These are phyloP conservation scores for Ictidomys tridecemlineatus DNA, from an alignment of 2,113 vertebrate genomes.

Conservation along the genomic window DNA sequence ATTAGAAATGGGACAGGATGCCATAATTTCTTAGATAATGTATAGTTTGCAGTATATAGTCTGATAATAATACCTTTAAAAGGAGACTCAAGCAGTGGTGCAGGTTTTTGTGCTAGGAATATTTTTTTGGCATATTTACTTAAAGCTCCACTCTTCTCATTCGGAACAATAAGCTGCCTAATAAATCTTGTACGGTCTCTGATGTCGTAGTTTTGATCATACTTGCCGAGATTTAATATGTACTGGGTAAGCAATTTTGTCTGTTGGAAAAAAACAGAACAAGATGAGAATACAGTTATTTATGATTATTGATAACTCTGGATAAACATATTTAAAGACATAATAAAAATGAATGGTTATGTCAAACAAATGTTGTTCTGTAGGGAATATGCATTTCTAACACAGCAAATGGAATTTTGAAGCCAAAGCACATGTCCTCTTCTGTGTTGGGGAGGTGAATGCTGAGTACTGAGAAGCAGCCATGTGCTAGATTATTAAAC, in stretches of 20 bases:
- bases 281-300: conserved; percentile 92
- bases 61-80: conserved; percentile 95
- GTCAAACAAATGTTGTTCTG: conserved; percentile 94
- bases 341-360: conserved; percentile 98
- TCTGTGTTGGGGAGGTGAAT: conserved; percentile 91
- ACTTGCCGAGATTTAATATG: conserved; percentile 98
- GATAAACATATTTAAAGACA: conserved; percentile 96
- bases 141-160: conserved; percentile 96
- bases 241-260: conserved; percentile 99
- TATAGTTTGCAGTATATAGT: conserved; percentile 73
- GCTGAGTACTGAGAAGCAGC: conserved; percentile 92
- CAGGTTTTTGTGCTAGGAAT: conserved; percentile 97
- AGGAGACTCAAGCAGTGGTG: conserved; percentile 95
- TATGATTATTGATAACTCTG: conserved; percentile 99
- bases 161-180: conserved; percentile 98
- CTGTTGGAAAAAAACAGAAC: conserved; percentile 89
- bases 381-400: conserved; percentile 94
- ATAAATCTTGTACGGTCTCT: conserved; percentile 99
- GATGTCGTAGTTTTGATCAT: conserved; percentile 99
- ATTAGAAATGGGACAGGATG: conserved; percentile 71
- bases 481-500: conserved; percentile 96
- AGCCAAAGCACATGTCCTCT: conserved; percentile 93
- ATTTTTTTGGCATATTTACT: conserved; percentile 98
- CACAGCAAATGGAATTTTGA: conserved; percentile 93
- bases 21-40: conserved; percentile 77